Evolutionary conservation across 2,888 invertebrate species (phyloP).

Genomic region (Lymantria dispar): DNA sequence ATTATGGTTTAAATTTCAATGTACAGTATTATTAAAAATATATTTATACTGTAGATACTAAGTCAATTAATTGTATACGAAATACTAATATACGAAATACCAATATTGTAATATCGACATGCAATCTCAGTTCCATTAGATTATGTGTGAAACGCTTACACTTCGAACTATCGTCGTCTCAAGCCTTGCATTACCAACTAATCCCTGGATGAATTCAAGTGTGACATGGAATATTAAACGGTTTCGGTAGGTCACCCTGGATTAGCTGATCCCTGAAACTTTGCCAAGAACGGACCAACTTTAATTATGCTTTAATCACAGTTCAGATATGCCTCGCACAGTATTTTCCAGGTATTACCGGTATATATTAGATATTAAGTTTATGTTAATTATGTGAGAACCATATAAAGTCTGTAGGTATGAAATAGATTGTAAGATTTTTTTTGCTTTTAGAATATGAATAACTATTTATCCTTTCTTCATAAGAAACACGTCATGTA

Average conservation of each 20-base stretch:
- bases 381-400: neutral
- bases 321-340: slow-evolving; percentile 32
- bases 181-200: slow-evolving; percentile 50
- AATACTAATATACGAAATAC: no score
- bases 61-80: no score
- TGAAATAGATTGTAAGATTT: no score
- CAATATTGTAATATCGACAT: no score
- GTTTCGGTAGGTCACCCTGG: slow-evolving; percentile 59
- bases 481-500: no score
- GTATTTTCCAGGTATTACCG: slow-evolving; percentile 36
- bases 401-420: no score
- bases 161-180: neutral
- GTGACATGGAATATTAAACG: slow-evolving; percentile 72
- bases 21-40: no score
- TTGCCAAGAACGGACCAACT: slow-evolving; percentile 53
- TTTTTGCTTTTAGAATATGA: no score
- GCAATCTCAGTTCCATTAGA: neutral
- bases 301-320: slow-evolving; percentile 57
- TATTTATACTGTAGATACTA: no score
- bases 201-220: slow-evolving; percentile 63
- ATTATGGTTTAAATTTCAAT: no score
- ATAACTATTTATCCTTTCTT: no score
- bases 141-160: slow-evolving; percentile 22
- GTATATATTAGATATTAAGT: neutral
- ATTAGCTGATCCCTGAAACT: slow-evolving; percentile 60